Evolutionary conservation across 2,113 vertebrate genomes (phyloP).

Genomic region (Oncorhynchus tshawytscha): DNA sequence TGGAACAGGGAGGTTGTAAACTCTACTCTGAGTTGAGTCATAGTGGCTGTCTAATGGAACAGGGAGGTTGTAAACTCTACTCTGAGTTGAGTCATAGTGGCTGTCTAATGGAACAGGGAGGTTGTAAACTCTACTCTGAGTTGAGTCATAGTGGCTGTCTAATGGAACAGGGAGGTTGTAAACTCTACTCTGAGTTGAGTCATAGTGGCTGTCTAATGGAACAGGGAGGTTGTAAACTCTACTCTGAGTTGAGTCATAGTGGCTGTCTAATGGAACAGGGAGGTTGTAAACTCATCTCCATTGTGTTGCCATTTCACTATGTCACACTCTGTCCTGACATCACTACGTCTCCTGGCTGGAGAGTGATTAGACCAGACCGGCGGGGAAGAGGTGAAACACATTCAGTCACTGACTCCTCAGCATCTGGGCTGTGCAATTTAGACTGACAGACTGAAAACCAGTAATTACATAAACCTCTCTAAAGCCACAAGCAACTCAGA

Average conservation of each 20-base stretch:
- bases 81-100: neutral
- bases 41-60: no score
- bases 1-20: no score
- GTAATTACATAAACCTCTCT: no score
- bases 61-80: no score
- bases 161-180: constrained; percentile 4
- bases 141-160: neutral
- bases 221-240: neutral
- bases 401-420: no score
- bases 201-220: constrained; percentile 5
- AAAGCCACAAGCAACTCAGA: no score
- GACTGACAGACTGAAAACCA: no score
- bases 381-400: neutral
- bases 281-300: neutral
- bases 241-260: neutral
- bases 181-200: no score
- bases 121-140: neutral
- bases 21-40: no score
- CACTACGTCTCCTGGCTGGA: neutral
- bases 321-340: neutral
- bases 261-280: constrained; percentile 5
- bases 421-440: no score
- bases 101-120: constrained; percentile 7
- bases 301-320: neutral
- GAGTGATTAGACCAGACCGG: neutral